Evolutionary conservation across 2,888 invertebrate species (phyloP).

Genomic region (Trissolcus japonicus): DNA sequence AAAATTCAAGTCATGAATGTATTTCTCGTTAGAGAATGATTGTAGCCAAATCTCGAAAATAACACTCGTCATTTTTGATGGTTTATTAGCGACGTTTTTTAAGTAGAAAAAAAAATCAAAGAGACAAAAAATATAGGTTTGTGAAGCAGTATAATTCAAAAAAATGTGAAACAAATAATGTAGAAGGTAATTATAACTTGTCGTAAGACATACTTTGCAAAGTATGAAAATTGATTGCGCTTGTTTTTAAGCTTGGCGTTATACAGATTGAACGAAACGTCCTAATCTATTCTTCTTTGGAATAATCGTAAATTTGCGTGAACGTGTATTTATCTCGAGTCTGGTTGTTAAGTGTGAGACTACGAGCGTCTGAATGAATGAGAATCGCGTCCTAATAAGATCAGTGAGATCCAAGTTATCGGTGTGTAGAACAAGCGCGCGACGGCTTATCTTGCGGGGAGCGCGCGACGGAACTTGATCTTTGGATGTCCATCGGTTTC

Average conservation of each 20-base stretch:
- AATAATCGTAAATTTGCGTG: constrained; percentile 37
- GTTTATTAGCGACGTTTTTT: too few relatives aligned
- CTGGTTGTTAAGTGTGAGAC: constrained; percentile 60
- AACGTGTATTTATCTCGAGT: constrained; percentile 32
- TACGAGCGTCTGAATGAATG: constrained; percentile 69
- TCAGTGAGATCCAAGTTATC: constrained; percentile 58
- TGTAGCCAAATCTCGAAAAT: too few relatives aligned
- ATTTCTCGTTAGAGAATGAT: too few relatives aligned
- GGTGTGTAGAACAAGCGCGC: constrained; percentile 52
- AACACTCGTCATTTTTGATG: too few relatives aligned
- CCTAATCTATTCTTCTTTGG: background rate
- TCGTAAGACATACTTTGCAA: too few relatives aligned
- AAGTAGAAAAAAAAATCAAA: too few relatives aligned
- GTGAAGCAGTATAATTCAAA: too few relatives aligned
- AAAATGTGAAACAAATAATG: too few relatives aligned
- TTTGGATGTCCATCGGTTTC: constrained; percentile 54
- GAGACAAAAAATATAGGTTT: too few relatives aligned
- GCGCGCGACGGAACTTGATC: constrained; percentile 58
- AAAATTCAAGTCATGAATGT: constrained; percentile 50
- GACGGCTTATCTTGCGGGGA: constrained; percentile 60
- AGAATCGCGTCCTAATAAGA: constrained; percentile 62
- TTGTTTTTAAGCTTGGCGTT: background rate
- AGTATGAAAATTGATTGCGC: too few relatives aligned
- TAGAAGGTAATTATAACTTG: too few relatives aligned
- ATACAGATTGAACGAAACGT: background rate